Percentiles rank a stretch among this genome's conserved stretches.
Evolutionary conservation across 92 coral and sea anemone genomes (phyloP).

Genomic region (Scolanthus callimorphus): DNA sequence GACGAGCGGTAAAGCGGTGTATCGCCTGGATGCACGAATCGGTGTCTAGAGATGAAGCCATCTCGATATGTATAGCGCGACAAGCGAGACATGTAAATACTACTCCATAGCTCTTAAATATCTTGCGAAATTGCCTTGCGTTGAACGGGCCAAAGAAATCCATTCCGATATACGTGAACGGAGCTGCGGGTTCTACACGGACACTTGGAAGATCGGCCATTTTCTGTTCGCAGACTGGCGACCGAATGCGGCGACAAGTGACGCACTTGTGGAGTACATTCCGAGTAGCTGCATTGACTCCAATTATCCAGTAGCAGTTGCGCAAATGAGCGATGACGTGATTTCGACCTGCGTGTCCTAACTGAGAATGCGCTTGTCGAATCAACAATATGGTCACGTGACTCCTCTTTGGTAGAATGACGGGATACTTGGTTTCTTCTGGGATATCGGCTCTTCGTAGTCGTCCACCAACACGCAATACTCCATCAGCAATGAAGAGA

Average conservation of each 20-base stretch:
- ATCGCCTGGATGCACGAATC: conserved; percentile 43
- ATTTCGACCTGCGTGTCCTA: conserved; percentile 64
- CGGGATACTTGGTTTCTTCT: conserved; percentile 44
- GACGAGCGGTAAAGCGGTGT: conserved; percentile 46
- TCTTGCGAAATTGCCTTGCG: conserved; percentile 35
- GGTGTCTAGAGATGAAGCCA: conserved; percentile 48
- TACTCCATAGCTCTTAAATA: conserved; percentile 35
- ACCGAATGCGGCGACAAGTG: conserved; percentile 39
- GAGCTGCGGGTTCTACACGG: conserved; percentile 41
- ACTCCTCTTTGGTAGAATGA: conserved; percentile 50
- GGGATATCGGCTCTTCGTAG: conserved; percentile 51
- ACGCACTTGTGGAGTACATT: conserved; percentile 51
- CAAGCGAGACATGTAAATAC: conserved; percentile 47
- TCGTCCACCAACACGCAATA: conserved; percentile 65
- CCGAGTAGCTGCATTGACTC: conserved; percentile 39
- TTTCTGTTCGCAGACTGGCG: conserved; percentile 37
- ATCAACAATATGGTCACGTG: conserved; percentile 47
- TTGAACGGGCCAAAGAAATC: conserved; percentile 55
- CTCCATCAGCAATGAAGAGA: conserved; percentile 45
- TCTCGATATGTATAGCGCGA: conserved; percentile 58
- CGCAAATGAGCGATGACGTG: conserved; percentile 49
- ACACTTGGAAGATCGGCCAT: conserved; percentile 59
- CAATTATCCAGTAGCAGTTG: conserved; percentile 52
- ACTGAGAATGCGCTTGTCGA: conserved; percentile 18
- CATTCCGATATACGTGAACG: conserved; percentile 50